Conservation (phyloP, 2,888 invertebrate genomes). For the Nomada goodeniana region DNA sequence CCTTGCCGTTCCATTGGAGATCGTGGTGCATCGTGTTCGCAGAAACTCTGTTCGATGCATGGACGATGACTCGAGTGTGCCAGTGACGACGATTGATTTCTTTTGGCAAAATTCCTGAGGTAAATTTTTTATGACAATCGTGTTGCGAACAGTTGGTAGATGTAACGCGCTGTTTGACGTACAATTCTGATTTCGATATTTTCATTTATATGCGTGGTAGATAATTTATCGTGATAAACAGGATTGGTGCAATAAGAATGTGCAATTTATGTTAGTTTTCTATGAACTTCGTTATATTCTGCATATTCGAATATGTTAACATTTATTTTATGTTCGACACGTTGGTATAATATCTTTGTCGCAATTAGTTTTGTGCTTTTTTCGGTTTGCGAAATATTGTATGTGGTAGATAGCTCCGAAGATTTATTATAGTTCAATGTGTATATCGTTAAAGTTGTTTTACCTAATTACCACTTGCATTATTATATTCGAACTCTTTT, state of each 20-base stretch:
- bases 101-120: constrained; percentile 54
- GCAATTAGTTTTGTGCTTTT: no score
- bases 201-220: not conserved
- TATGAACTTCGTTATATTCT: no score
- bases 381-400: no score
- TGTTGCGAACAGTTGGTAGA: not conserved
- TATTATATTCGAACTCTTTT: no score
- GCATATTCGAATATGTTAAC: no score
- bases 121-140: constrained; percentile 42
- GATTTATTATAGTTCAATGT: no score
- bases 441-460: no score
- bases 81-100: constrained; percentile 44
- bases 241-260: not conserved
- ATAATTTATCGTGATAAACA: not conserved
- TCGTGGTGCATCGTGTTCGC: not conserved
- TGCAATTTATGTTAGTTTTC: not conserved
- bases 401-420: no score
- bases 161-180: not conserved
- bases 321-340: no score
- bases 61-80: constrained; percentile 47
- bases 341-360: no score
- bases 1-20: constrained; percentile 37
- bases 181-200: not conserved
- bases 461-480: no score
- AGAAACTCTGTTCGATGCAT: constrained; percentile 33